A percentile compares a stretch with the other conserved stretches of the same genome.
Conservation (phyloP, 1,140 invertebrate genomes). For the Camponotus pennsylvanicus region DNA sequence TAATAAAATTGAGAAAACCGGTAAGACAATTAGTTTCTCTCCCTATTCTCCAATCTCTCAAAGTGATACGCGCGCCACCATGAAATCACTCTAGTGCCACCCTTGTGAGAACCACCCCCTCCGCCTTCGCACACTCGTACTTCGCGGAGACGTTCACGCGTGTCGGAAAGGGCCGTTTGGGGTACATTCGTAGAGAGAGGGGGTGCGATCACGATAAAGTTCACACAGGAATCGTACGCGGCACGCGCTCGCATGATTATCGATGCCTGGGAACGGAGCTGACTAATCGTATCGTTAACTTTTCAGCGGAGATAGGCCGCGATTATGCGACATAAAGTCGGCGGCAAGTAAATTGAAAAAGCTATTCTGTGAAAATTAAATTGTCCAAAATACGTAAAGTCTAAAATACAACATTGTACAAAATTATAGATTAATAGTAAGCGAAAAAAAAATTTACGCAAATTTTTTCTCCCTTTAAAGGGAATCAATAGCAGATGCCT, state of each 20-base stretch:
- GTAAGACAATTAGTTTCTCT: slow-evolving; percentile 33
- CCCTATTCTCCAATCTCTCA: slow-evolving; percentile 49
- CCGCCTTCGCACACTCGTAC: slow-evolving; percentile 32
- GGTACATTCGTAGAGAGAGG: slow-evolving; percentile 45
- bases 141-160: slow-evolving; percentile 39
- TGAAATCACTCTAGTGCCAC: slow-evolving; percentile 79
- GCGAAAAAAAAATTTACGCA: background rate
- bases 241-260: slow-evolving; percentile 84
- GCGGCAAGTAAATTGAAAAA: slow-evolving; percentile 29
- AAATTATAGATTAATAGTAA: background rate
- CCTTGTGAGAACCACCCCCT: slow-evolving; percentile 53
- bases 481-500: background rate
- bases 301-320: slow-evolving; percentile 68
- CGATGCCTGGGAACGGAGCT: slow-evolving; percentile 81
- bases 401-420: background rate
- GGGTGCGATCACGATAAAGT: slow-evolving; percentile 81
- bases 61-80: slow-evolving; percentile 77
- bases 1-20: slow-evolving; percentile 1
- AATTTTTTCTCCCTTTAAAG: background rate
- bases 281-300: slow-evolving; percentile 84
- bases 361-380: background rate
- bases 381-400: background rate
- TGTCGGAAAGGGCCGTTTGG: slow-evolving; percentile 59
- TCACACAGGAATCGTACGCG: slow-evolving; percentile 83
- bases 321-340: slow-evolving; percentile 48